Evolutionary conservation across 2,113 vertebrate genomes (phyloP), one percentile per base, ranked within the genome.

Genomic region (Pangasianodon gigas): DNA sequence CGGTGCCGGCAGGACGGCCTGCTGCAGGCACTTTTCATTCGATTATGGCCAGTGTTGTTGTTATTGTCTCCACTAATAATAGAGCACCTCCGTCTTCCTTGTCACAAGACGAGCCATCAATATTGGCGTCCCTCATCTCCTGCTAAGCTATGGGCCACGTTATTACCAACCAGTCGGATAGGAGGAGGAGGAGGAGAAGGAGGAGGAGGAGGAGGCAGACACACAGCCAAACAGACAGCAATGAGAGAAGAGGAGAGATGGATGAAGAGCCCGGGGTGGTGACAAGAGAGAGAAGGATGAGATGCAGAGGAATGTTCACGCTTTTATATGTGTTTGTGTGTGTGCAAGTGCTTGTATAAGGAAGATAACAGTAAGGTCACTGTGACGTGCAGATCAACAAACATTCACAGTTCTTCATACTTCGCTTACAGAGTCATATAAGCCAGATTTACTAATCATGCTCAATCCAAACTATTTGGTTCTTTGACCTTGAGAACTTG

Each of bases 1-100:
- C 48, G 52, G 52, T 48, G 87, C 65, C 81, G 32, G 85, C 84
- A 89, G 89, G 83, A 88, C 2, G 29, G 32, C 21, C 67, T 32
- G 90, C 89, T 79, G 32, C 37, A 18, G 84, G 92, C 87, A 86
- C 90, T 93, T 92, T 93, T 95, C 91, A 94, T 95, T 95, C 93
- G 92, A 93, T 95, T 95, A 95, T 46, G 91, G 87, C 90, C 8
- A 14, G 89, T 89, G 93, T 93, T 92, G 91, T 93, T 93, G 92
- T 93, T 95, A 93, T 93, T 94, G 94, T 93, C 92, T 86, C 69
- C 74, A 51, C 91, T 94, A 94, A 95, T 95, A 95, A 95, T 93
- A 91, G 93, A 92, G 90, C 91, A 89, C 88, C 91, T 84, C 82
- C 88, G 5, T 93, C 93, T 87, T 91, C 92, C 85, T 93, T 92